A percentile compares a stretch with the other conserved stretches of the same genome.
phyloP scores from a whole-genome alignment of 2,797 vertebrate species.

The Macropodus opercularis region DNA sequence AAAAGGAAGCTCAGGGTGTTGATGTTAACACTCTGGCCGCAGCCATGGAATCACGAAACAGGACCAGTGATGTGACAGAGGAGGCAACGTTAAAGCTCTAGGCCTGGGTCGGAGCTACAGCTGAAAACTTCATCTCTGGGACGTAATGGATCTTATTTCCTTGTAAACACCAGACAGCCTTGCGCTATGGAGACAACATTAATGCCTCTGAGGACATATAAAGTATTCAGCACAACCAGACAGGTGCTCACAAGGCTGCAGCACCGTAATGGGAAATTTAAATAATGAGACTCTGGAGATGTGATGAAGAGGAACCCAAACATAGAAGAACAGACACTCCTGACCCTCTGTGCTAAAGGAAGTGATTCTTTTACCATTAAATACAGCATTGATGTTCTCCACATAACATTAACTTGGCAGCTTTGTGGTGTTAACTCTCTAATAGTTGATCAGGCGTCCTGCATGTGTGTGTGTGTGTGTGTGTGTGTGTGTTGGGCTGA shows the following conservation, averaged over 20 bases:
- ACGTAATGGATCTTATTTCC: conserved; percentile 5
- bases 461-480: neutral
- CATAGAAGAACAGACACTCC: conserved; percentile 7
- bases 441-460: neutral
- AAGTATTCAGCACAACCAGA: conserved; percentile 7
- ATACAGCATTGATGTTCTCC: neutral
- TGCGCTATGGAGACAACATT: neutral
- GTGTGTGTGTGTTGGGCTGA: conserved; percentile 3
- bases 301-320: conserved; percentile 15
- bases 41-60: no score
- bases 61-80: neutral
- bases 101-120: neutral
- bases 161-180: conserved; percentile 18
- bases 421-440: neutral
- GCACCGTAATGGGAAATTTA: conserved; percentile 37
- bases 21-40: no score
- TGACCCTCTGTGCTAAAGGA: conserved; percentile 14
- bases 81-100: neutral
- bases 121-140: conserved; percentile 6
- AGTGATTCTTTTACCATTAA: neutral
- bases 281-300: conserved; percentile 42
- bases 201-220: conserved; percentile 7
- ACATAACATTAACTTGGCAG: neutral
- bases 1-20: no score
- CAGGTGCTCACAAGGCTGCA: conserved; percentile 5